Evolutionary conservation across 2,113 vertebrate species (phyloP).

Genomic region (Chascanopsetta lugubris): DNA sequence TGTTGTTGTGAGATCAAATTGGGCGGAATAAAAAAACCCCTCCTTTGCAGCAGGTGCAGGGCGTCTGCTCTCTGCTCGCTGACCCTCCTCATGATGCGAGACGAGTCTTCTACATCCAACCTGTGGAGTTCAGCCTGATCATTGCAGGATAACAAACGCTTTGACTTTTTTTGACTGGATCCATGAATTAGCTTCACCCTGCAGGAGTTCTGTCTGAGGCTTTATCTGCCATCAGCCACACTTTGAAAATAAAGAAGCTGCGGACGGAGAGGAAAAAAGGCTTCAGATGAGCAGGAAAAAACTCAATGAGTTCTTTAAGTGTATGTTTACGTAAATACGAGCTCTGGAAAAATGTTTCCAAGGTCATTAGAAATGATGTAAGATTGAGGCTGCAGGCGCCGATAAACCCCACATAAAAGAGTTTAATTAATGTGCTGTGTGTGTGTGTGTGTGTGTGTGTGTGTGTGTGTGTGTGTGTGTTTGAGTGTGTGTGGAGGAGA

Average conservation of each 20-base stretch:
- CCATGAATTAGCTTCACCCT: conserved; percentile 32
- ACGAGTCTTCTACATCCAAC: conserved; percentile 1
- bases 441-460: neutral
- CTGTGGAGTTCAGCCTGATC: neutral
- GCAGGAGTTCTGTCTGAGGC: conserved; percentile 33
- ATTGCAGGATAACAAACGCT: too few relatives aligned
- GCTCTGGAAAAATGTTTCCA: conserved; percentile 32
- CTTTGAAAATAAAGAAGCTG: conserved; percentile 1
- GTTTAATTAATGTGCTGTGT: conserved; percentile 36
- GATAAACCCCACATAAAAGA: conserved; percentile 52
- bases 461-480: neutral
- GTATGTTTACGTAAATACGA: conserved; percentile 28
- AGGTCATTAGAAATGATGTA: conserved; percentile 34
- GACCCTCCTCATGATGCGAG: neutral
- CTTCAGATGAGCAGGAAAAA: neutral
- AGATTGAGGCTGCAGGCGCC: conserved; percentile 17
- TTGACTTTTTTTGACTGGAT: too few relatives aligned
- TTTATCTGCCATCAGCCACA: conserved; percentile 32
- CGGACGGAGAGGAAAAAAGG: conserved; percentile 4
- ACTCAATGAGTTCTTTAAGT: too few relatives aligned
- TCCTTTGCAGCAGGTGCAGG: conserved; percentile 1
- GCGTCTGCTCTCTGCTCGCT: neutral
- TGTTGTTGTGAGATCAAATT: too few relatives aligned
- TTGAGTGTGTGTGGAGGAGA: conserved; percentile 2
- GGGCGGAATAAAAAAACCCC: conserved; percentile 11